Conservation (phyloP, 2,113 vertebrate genomes). For the Tachycineta bicolor region DNA sequence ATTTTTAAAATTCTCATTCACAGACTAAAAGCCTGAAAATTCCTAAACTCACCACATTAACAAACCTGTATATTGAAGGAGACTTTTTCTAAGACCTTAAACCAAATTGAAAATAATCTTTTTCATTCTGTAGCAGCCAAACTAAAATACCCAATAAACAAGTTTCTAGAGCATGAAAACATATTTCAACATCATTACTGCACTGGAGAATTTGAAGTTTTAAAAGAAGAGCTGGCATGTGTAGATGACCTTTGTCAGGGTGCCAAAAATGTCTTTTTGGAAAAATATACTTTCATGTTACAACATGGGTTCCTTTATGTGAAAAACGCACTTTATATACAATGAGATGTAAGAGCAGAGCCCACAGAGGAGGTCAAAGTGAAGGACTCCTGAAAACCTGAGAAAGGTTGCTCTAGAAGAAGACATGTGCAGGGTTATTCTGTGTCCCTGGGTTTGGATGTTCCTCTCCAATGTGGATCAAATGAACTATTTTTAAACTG, state of each 20-base stretch:
- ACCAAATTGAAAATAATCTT: neutral
- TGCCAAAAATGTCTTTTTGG: neutral
- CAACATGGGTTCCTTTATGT: neutral
- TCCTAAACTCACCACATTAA: neutral
- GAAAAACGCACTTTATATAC: neutral
- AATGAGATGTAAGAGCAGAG: neutral
- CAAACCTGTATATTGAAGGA: neutral
- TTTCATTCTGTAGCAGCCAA: neutral
- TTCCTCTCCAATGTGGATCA: neutral
- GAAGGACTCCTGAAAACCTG: neutral
- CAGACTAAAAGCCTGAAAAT: neutral
- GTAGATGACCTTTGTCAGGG: neutral
- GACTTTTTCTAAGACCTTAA: neutral
- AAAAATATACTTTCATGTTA: neutral
- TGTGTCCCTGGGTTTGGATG: neutral
- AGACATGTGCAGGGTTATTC: neutral
- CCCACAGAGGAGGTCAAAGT: neutral
- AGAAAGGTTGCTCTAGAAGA: neutral
- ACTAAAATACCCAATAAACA: neutral
- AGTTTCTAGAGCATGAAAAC: neutral
- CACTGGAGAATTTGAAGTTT: neutral
- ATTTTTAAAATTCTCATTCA: neutral
- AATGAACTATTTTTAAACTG: neutral
- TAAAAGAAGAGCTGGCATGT: neutral
- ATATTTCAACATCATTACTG: neutral